phyloP scores from a whole-genome alignment of 2,888 invertebrate genomes.

The Andrena minutula region DNA sequence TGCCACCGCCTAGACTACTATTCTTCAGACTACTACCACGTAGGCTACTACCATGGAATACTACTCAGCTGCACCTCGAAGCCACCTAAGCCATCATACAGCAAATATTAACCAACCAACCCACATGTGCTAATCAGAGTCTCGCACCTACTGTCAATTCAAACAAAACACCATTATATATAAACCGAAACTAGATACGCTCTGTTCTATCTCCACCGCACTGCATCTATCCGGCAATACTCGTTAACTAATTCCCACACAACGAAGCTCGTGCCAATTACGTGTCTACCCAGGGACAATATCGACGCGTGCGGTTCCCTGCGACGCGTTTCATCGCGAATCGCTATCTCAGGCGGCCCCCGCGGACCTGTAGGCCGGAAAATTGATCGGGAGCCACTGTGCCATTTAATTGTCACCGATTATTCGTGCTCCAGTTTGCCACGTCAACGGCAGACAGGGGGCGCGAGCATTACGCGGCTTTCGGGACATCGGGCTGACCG shows the following conservation, averaged over 20 bases:
- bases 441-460: conserved; percentile 54
- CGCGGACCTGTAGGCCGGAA: neutral
- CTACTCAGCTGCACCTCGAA: neutral
- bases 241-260: neutral
- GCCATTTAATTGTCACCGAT: conserved; percentile 63
- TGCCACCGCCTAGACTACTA: neutral
- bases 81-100: neutral
- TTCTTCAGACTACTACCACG: neutral
- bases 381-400: conserved; percentile 44
- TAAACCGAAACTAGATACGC: neutral
- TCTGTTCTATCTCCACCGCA: neutral
- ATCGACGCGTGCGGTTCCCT: conserved; percentile 3
- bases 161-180: neutral
- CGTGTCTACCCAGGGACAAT: neutral
- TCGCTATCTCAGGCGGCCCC: conserved; percentile 31
- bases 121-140: neutral
- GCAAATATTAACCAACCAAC: neutral
- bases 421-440: conserved; percentile 64
- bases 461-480: conserved; percentile 44
- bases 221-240: neutral
- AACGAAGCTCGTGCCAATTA: conserved; percentile 29
- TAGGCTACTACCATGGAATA: neutral
- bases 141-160: neutral
- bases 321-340: conserved; percentile 26
- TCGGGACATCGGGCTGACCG: conserved; percentile 37